Percentiles rank a stretch among this genome's conserved stretches.
Evolutionary conservation across 2,797 vertebrate species (phyloP).

Genomic region (Novumbra hubbsi): DNA sequence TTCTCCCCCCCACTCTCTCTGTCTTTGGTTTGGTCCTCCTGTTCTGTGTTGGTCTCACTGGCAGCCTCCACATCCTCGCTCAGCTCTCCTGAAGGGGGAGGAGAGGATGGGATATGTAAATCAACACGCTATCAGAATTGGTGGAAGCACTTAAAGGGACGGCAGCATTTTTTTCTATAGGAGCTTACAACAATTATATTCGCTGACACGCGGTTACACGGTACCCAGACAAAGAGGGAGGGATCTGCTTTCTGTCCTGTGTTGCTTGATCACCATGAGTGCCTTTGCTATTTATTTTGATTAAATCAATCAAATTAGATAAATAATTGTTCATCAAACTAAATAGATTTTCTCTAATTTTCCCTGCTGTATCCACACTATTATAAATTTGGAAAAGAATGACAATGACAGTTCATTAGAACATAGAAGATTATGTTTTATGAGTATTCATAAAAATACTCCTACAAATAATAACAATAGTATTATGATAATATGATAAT

Average conservation of each 20-base stretch:
- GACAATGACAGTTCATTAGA: neutral
- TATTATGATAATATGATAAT: neutral
- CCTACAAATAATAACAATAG: neutral
- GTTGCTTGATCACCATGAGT: constrained; percentile 44
- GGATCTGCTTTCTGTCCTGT: constrained; percentile 55
- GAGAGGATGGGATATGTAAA: constrained; percentile 83
- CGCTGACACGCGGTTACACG: constrained; percentile 75
- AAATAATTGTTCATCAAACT: neutral
- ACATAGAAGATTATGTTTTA: neutral
- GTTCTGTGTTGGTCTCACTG: constrained; percentile 85
- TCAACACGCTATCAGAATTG: constrained; percentile 82
- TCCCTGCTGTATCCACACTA: constrained; percentile 10
- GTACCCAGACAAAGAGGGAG: constrained; percentile 74
- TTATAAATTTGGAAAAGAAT: constrained; percentile 1
- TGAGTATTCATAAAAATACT: neutral
- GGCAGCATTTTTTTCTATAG: constrained; percentile 77
- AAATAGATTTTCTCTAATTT: constrained; percentile 9
- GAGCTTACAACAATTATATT: constrained; percentile 76
- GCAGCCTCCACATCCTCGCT: constrained; percentile 94
- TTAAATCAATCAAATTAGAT: constrained; percentile 33
- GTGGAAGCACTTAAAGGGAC: constrained; percentile 86
- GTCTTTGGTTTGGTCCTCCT: constrained; percentile 94
- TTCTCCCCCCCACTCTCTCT: constrained; percentile 90
- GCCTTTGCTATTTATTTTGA: constrained; percentile 46
- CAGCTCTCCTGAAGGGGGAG: constrained; percentile 91